Percentiles rank a stretch among this genome's conserved stretches.
These are phyloP conservation scores for Chascanopsetta lugubris DNA, from an alignment of 2,113 vertebrate species.

Conservation along the genomic window DNA sequence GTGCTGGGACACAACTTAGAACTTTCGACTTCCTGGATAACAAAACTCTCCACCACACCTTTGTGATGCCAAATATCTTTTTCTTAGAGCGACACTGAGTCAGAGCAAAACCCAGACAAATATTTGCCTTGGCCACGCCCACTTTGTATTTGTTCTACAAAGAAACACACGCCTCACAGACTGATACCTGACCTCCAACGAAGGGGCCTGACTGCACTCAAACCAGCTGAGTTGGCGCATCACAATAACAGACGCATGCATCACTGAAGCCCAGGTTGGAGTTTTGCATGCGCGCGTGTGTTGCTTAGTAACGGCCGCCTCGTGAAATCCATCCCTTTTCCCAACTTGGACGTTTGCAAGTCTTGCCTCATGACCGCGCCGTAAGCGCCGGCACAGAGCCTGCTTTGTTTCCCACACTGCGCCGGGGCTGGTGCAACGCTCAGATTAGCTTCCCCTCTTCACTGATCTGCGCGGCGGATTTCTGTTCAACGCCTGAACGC, in stretches of 20 bases:
- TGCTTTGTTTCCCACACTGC: constrained; percentile 65
- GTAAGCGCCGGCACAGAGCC: constrained; percentile 62
- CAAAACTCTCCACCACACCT: neutral
- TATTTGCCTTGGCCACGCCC: neutral
- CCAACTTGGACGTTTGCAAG: constrained; percentile 49
- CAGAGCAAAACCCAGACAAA: neutral
- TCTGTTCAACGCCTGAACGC: constrained; percentile 14
- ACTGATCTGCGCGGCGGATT: constrained; percentile 21
- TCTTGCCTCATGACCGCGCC: constrained; percentile 59
- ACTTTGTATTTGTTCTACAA: neutral
- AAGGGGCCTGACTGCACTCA: no score
- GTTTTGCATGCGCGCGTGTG: no score
- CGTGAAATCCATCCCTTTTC: constrained; percentile 54
- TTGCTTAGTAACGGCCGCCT: constrained; percentile 8
- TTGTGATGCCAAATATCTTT: neutral
- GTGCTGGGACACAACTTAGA: neutral
- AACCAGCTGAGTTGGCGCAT: neutral
- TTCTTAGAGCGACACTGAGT: neutral
- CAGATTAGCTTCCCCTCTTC: constrained; percentile 60
- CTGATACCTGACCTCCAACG: no score
- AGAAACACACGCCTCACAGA: neutral
- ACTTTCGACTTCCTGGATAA: neutral
- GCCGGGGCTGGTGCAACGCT: constrained; percentile 32
- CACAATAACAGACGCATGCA: neutral
- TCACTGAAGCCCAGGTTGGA: neutral